Base-by-base conservation (phyloP, 2,113 vertebrate species). In the Sarotherodon lohbergeri region DNA sequence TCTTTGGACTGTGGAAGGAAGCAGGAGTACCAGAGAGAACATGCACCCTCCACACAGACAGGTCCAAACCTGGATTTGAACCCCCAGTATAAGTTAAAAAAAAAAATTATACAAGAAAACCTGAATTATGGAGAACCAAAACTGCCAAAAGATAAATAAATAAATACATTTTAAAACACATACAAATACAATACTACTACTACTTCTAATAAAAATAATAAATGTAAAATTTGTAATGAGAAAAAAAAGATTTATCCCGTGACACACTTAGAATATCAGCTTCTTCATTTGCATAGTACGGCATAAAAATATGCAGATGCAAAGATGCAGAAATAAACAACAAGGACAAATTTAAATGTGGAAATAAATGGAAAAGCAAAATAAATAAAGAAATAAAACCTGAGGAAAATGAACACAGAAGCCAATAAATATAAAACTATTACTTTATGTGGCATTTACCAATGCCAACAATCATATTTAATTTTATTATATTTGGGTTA, bases 351-450 rank as follows among this genome's bases (percentile, higher is more conserved):
- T 22, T 43, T 43, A 71, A 16, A 71, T 71, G 7, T 13, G 63
- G 11, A 71, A 71, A 71, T 71, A 71, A 71, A 71, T 43, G 39
- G 36, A 24, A 71, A 71, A 43, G 22, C n/a, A 43, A 24, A 39
- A 43, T 4, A 43, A 71, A 71, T 0, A 43, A 43, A 50, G 0
- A 50, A 19, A 19, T 10, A 17, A 50, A 50, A 76, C 13, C 71
- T 19, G 27, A 19, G 41, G 24, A 19, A 50, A 32, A 50, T 76
- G 27, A 19, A 76, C 9, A 29, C 9, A 48, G 9, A 76, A 76
- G 22, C 3, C 22, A 73, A 48, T 73, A 73, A 46, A 73, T 73
- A 24, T 39, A 48, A 76, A 76, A 29, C 6, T 46, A 73, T 76
- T 24, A 46, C 27, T 76, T 78, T 32, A 27, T 73, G 39, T 27